Base-by-base conservation (phyloP, 2,113 vertebrate species). In the Steatornis caripensis region DNA sequence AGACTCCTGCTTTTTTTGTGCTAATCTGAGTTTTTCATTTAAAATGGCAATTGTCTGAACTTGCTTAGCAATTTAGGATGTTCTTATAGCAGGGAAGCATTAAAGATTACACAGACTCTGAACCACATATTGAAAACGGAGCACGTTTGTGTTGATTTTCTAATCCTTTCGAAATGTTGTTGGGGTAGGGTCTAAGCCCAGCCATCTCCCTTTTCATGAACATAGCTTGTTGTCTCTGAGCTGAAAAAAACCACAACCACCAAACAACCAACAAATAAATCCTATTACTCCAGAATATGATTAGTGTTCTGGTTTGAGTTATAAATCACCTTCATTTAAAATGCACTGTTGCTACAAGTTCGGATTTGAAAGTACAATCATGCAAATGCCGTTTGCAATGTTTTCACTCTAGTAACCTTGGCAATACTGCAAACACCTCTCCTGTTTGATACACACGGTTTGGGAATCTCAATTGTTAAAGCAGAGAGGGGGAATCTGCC, bases 251-350 rank as follows among this genome's bases (percentile, higher is more conserved):
- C 17, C 76, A 84, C 88, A 94, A 91, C 85, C 84, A 89, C 91
- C 87, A 92, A 91, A 92, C 84, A 91, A 85, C 88, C 90, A 96
- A 87, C 95, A 96, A 94, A 96, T 92, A 97, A 97, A 97, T 97
- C 97, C 91, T 96, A 95, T 97, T 97, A 97, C 95, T 92, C 87
- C 57, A 53, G 93, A 94, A 97, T 97, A 97, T 95, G 97, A 97
- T 97, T 95, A 97, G 96, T 95, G 94, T 79, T 96, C 97, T 96
- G 94, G 95, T 89, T 93, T 89, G 96, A 93, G 96, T 95, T 97
- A 97, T 95, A 97, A 97, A 97, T 97, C 93, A 92, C 84, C 91
- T 97, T 97, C 94, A 96, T 97, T 97, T 97, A 95, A 97, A 97
- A 97, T 97, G 94, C 97, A 95, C 95, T 95, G 95, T 95, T 97